phyloP scores from a whole-genome alignment of 2,888 invertebrate species.

The Lissocephala sabroskyi region DNA sequence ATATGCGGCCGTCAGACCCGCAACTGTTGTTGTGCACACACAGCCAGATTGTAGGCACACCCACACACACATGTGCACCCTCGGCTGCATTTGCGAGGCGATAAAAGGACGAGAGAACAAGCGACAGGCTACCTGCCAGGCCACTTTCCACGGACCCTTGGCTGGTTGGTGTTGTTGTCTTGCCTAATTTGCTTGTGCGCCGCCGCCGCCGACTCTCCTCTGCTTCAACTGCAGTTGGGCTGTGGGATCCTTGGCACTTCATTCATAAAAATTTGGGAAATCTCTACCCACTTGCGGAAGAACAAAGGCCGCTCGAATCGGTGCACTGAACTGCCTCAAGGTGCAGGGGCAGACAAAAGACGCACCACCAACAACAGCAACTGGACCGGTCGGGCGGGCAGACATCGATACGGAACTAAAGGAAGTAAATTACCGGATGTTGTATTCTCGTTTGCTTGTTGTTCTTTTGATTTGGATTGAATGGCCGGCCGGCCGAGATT shows the following conservation, averaged over 20 bases:
- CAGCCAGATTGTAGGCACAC: constrained; percentile 44
- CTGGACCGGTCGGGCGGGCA: constrained; percentile 1
- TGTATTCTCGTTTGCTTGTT: constrained; percentile 62
- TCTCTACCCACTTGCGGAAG: constrained; percentile 39
- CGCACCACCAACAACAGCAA: neutral
- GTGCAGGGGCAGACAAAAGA: constrained; percentile 15
- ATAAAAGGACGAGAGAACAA: constrained; percentile 34
- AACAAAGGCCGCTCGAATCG: constrained; percentile 39
- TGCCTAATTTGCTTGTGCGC: constrained; percentile 68
- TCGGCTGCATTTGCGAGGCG: constrained; percentile 24
- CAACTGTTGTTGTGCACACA: constrained; percentile 35
- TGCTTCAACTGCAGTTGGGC: constrained; percentile 7
- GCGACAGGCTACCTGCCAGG: constrained; percentile 42
- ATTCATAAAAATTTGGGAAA: constrained; percentile 51
- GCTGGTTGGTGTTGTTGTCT: too few species aligned
- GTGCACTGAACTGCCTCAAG: constrained; percentile 34
- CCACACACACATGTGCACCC: constrained; percentile 13
- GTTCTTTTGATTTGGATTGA: constrained; percentile 31
- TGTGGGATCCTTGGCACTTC: too few species aligned
- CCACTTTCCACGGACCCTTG: constrained; percentile 40
- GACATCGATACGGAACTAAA: constrained; percentile 57
- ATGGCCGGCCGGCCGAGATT: constrained; percentile 1
- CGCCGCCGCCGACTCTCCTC: constrained; percentile 17
- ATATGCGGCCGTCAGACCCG: constrained; percentile 4
- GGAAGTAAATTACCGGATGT: constrained; percentile 71